These are phyloP conservation scores for Phrynosoma blainvillii DNA, from an alignment of 2,113 vertebrate species.

Conservation along the genomic window DNA sequence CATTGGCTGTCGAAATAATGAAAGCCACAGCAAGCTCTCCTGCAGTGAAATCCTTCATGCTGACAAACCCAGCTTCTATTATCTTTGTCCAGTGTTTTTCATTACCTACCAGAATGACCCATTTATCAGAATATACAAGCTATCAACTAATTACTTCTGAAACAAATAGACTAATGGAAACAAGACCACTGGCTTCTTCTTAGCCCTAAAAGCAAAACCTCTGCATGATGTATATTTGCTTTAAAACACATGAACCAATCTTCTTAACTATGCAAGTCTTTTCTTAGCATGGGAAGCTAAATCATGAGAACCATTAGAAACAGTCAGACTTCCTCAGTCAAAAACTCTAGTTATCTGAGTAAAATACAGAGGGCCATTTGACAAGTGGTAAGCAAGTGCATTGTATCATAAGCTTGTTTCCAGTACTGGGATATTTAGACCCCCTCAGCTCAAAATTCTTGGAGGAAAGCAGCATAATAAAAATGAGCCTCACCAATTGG, in stretches of 20 bases:
- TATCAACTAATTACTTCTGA: slow-evolving; percentile 67
- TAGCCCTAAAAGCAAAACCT: slow-evolving; percentile 24
- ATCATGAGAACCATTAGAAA: neutral
- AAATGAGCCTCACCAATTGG: neutral
- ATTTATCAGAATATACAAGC: slow-evolving; percentile 66
- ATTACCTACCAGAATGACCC: slow-evolving; percentile 63
- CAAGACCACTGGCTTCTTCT: slow-evolving; percentile 29
- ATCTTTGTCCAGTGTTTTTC: slow-evolving; percentile 72
- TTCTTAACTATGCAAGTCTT: slow-evolving; percentile 44
- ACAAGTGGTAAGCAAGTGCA: neutral
- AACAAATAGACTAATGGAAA: slow-evolving; percentile 67
- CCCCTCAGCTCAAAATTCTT: neutral
- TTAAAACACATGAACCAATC: slow-evolving; percentile 51
- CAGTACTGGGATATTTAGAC: neutral
- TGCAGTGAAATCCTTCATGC: slow-evolving; percentile 77
- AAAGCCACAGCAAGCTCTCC: slow-evolving; percentile 74
- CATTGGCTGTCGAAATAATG: slow-evolving; percentile 76
- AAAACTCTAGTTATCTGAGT: neutral
- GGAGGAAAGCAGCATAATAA: neutral
- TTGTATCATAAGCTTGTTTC: neutral
- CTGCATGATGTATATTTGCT: slow-evolving; percentile 33
- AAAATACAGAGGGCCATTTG: neutral
- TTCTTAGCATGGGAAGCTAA: slow-evolving; percentile 45
- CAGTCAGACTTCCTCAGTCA: neutral
- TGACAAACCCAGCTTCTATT: slow-evolving; percentile 73